Conservation (phyloP, 2,113 vertebrate species). For the Arizona elegans region DNA sequence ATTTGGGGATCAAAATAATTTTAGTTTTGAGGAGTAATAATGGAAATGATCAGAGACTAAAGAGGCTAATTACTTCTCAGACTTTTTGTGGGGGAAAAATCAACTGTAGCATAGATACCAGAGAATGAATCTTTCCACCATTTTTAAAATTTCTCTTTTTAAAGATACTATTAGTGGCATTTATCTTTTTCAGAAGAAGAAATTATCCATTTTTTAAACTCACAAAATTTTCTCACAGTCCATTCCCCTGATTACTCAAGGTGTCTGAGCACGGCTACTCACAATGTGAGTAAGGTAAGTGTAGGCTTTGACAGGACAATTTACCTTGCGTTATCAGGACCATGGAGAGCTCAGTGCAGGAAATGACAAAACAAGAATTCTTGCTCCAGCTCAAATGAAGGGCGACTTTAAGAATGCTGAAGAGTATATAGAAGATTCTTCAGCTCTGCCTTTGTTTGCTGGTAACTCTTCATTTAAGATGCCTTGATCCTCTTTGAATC, state of each 20-base stretch:
- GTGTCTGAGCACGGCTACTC: background rate
- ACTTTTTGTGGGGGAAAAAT: background rate
- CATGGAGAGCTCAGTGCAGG: background rate
- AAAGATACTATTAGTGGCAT: background rate
- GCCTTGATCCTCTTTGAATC: background rate
- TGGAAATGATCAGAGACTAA: background rate
- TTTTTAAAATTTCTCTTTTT: background rate
- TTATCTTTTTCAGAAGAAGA: background rate
- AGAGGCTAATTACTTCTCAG: background rate
- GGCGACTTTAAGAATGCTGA: background rate
- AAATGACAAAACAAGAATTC: background rate
- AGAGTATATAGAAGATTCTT: background rate
- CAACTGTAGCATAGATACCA: background rate
- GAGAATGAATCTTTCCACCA: background rate
- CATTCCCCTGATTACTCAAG: background rate
- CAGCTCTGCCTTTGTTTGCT: background rate
- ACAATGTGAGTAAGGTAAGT: background rate
- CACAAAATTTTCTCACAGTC: background rate
- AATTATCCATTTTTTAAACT: background rate
- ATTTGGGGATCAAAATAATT: background rate
- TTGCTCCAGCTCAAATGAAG: background rate
- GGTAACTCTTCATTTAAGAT: background rate
- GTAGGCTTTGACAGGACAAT: background rate
- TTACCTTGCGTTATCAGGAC: background rate
- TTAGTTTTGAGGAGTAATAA: background rate